A percentile compares a stretch with the other conserved stretches of the same genome.
Conservation (phyloP, 2,888 invertebrate genomes). For the Calameuta pallipes region DNA sequence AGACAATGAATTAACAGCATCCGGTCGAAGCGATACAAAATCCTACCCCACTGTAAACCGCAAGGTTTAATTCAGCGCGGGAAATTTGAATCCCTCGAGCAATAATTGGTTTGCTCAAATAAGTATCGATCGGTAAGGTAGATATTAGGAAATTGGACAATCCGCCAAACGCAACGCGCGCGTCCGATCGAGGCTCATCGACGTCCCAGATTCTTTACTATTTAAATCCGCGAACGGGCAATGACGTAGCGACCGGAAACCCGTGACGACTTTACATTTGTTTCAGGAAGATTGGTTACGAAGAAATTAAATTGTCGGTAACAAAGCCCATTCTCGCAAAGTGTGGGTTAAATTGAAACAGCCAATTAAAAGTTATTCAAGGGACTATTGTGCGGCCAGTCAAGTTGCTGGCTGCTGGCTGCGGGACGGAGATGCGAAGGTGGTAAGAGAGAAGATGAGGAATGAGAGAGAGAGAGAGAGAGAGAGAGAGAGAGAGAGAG, state of each 20-base stretch:
- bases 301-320: conserved; percentile 39
- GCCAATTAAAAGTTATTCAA: conserved; percentile 52
- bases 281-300: conserved; percentile 26
- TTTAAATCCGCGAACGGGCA: too few relatives aligned
- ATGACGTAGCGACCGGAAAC: neutral
- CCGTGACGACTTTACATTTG: conserved; percentile 24
- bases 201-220: too few relatives aligned
- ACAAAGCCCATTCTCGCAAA: conserved; percentile 25
- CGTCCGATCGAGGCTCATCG: neutral
- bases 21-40: too few relatives aligned
- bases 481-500: neutral
- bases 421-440: neutral
- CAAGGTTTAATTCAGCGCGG: too few relatives aligned
- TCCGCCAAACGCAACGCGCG: neutral
- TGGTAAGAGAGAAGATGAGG: conserved; percentile 2
- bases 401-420: neutral
- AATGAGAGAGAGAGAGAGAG: conserved; percentile 4
- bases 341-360: conserved; percentile 42
- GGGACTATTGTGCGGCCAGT: neutral
- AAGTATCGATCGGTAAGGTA: too few relatives aligned
- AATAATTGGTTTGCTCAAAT: too few relatives aligned
- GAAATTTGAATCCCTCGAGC: too few relatives aligned
- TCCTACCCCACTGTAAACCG: too few relatives aligned
- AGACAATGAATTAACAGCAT: too few relatives aligned
- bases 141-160: too few relatives aligned